These are phyloP conservation scores for Drosophila athabasca DNA, from an alignment of 1,140 invertebrate genomes.

Conservation along the genomic window DNA sequence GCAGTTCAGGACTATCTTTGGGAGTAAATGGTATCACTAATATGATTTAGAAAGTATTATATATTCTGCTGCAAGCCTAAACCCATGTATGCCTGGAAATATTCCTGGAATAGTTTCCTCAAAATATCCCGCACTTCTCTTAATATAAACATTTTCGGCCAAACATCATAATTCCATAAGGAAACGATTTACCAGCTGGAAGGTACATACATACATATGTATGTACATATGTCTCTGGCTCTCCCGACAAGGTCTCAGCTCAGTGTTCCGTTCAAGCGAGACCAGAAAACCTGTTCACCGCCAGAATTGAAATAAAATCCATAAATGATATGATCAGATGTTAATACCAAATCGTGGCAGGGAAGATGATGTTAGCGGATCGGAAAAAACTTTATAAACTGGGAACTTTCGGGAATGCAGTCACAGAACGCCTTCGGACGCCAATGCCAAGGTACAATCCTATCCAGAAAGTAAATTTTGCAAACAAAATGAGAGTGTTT, in stretches of 20 bases:
- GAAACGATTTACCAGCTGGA: conserved; percentile 43
- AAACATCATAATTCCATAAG: conserved; percentile 42
- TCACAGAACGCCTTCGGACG: conserved; percentile 45
- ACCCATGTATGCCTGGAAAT: too few relatives aligned
- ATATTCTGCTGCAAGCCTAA: too few relatives aligned
- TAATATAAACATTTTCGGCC: conserved; percentile 18
- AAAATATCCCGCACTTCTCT: conserved; percentile 22
- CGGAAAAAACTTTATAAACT: conserved; percentile 56
- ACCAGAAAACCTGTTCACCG: conserved; percentile 43
- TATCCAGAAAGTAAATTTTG: background rate
- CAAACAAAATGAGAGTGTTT: conserved; percentile 40
- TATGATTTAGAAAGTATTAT: too few relatives aligned
- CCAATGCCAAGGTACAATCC: conserved; percentile 4
- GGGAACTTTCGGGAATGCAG: conserved; percentile 7
- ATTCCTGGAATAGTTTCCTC: conserved; percentile 4
- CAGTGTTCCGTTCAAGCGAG: conserved; percentile 39
- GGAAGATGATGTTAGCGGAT: conserved; percentile 25
- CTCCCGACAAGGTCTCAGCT: conserved; percentile 13
- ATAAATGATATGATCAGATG: conserved; percentile 48
- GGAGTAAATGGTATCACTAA: too few relatives aligned
- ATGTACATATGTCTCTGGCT: background rate
- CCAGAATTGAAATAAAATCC: conserved; percentile 47
- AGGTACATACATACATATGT: background rate
- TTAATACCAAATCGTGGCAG: conserved; percentile 52
- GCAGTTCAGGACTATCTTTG: too few relatives aligned